phyloP scores from a whole-genome alignment of 2,797 vertebrate species.

The Echiichthys vipera region DNA sequence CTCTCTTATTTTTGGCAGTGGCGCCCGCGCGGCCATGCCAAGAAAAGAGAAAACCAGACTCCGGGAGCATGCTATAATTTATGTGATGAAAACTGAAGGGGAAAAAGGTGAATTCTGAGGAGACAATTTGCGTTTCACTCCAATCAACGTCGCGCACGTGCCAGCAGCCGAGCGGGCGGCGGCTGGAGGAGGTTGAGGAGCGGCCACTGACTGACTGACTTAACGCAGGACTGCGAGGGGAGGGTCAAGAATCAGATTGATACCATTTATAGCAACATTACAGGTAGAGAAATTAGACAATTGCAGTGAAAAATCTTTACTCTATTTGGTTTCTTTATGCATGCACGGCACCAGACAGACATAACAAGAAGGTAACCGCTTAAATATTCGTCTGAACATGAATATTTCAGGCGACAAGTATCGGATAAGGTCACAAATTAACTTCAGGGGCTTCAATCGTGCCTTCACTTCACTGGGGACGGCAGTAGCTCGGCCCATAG shows the following conservation, averaged over 20 bases:
- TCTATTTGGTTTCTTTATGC: not conserved
- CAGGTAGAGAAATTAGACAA: not conserved
- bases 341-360: not conserved
- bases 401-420: not conserved
- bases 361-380: not conserved
- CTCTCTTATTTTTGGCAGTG: conserved; percentile 82
- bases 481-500: too few species aligned
- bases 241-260: not conserved
- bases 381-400: not conserved
- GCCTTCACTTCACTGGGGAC: not conserved
- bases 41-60: conserved; percentile 80
- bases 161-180: conserved; percentile 34
- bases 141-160: conserved; percentile 40
- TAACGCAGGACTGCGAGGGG: not conserved
- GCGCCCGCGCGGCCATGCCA: conserved; percentile 60
- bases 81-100: conserved; percentile 79
- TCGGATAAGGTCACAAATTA: not conserved
- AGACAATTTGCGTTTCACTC: conserved; percentile 64
- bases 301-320: not conserved
- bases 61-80: conserved; percentile 77
- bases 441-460: not conserved
- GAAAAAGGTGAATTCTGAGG: conserved; percentile 68
- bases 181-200: conserved; percentile 34
- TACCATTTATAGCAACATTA: not conserved
- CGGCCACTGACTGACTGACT: conserved; percentile 13